These are phyloP conservation scores for Ammodytes marinus DNA, from an alignment of 2,113 vertebrate genomes.

Conservation along the genomic window DNA sequence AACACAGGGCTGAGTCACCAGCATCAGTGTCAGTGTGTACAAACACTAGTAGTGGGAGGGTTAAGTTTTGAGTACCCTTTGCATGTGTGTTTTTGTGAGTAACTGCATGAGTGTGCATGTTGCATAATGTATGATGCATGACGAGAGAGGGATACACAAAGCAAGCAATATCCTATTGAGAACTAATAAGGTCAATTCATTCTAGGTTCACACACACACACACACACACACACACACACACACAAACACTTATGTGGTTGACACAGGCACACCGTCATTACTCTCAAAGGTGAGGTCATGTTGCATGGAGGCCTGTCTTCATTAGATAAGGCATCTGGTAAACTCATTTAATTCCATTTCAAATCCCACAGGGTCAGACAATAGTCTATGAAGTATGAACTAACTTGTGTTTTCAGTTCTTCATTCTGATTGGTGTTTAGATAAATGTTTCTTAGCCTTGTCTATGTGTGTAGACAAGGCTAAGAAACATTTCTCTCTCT, in stretches of 20 bases:
- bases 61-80: constrained; percentile 33
- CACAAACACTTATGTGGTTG: constrained; percentile 25
- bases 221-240: constrained; percentile 3
- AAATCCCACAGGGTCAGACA: neutral
- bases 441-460: too few species aligned
- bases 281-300: constrained; percentile 10
- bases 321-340: constrained; percentile 24
- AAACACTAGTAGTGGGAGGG: constrained; percentile 18
- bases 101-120: constrained; percentile 19
- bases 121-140: constrained; percentile 53
- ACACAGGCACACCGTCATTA: constrained; percentile 32
- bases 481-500: neutral
- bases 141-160: constrained; percentile 45
- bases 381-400: neutral
- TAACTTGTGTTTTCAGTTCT: neutral
- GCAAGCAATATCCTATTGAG: constrained; percentile 65
- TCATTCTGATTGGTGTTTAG: neutral
- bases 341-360: constrained; percentile 6
- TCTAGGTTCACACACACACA: constrained; percentile 13
- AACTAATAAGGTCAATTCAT: constrained; percentile 75
- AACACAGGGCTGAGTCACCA: constrained; percentile 21
- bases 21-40: too few species aligned
- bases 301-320: constrained; percentile 56
- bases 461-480: neutral
- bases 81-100: constrained; percentile 10